Base-by-base conservation (phyloP, 64 coral and sea anemone genomes). In the Acropora tenuis region DNA sequence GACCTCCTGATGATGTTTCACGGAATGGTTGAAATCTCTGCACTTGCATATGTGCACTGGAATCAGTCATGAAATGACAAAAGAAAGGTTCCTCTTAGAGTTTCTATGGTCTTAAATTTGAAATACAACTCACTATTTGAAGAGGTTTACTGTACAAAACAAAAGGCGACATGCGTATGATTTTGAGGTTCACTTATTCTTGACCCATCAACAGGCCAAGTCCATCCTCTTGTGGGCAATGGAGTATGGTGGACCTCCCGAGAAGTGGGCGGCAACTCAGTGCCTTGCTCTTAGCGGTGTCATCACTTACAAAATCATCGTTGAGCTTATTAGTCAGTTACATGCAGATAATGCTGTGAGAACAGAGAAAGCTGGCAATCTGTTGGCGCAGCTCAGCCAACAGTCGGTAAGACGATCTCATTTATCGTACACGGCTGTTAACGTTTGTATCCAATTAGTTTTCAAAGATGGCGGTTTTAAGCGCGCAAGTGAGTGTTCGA, bases 181-280 rank as follows among this genome's bases (percentile, higher is more conserved):
- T 13, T 8, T 2, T 63, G 60, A 63, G 47, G 1, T 41, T 48
- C 0, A 15, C 8, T 41, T 50, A 49, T 67, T 46, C 0, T 3
- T 48, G 1, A 20, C 17, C 2, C 50, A 12, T 49, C 30, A 11
- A 17, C 5, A 96, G 95, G 95, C 95, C 5, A 76, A 93, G 77
- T 74, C 79, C 4, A 84, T 90, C 18, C 74, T 96, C 53, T 69
- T 93, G 19, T 96, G 95, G 95, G 77, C 95, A 8, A 96, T 96
- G 68, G 95, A 96, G 59, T 88, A 96, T 69, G 95, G 95, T 63
- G 95, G 95, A 16, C 73, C 88, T 41, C 95, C 88, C 48, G 95
- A 96, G 63, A 96, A 93, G 82, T 96, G 95, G 95, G 95, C 95
- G 3, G 95, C 95, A 30, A 96, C 95, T 41, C 95, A 96, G 47